phyloP scores from a whole-genome alignment of 1,140 invertebrate genomes.

The Nomia melanderi region DNA sequence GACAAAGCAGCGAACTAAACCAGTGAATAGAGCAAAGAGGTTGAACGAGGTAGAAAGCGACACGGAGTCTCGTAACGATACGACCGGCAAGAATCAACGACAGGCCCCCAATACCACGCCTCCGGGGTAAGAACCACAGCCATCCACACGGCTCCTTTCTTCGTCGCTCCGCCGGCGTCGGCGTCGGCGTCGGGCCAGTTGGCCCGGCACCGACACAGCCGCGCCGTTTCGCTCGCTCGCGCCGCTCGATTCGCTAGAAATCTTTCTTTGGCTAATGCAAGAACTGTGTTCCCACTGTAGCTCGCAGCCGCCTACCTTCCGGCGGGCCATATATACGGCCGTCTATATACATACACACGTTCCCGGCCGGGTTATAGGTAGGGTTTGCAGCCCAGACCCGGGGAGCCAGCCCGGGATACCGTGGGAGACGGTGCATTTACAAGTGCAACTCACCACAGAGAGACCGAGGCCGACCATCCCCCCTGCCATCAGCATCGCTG shows the following conservation, averaged over 20 bases:
- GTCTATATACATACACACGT: conserved; percentile 49
- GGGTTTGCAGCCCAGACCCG: conserved; percentile 42
- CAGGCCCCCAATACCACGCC: conserved; percentile 1
- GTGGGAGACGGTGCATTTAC: conserved; percentile 61
- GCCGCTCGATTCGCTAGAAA: conserved; percentile 72
- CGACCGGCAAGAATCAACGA: conserved; percentile 23
- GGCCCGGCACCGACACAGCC: conserved; percentile 1
- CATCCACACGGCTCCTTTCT: conserved; percentile 17
- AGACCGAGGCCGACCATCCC: neutral
- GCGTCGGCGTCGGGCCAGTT: neutral
- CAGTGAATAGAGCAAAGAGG: no score
- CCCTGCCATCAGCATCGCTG: no score
- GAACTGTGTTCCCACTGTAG: conserved; percentile 73
- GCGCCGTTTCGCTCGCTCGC: conserved; percentile 3
- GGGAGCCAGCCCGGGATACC: conserved; percentile 3
- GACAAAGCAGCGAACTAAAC: no score
- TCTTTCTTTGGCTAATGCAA: conserved; percentile 80
- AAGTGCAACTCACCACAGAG: conserved; percentile 62
- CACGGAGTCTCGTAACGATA: conserved; percentile 10
- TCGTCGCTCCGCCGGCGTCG: neutral
- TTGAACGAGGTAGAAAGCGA: no score
- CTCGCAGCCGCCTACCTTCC: conserved; percentile 61
- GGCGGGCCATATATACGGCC: conserved; percentile 48
- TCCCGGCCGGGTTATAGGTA: conserved; percentile 29
- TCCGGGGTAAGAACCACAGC: conserved; percentile 29